phyloP scores from a whole-genome alignment of 2,888 invertebrate genomes.

The Dermolepida albohirtum region DNA sequence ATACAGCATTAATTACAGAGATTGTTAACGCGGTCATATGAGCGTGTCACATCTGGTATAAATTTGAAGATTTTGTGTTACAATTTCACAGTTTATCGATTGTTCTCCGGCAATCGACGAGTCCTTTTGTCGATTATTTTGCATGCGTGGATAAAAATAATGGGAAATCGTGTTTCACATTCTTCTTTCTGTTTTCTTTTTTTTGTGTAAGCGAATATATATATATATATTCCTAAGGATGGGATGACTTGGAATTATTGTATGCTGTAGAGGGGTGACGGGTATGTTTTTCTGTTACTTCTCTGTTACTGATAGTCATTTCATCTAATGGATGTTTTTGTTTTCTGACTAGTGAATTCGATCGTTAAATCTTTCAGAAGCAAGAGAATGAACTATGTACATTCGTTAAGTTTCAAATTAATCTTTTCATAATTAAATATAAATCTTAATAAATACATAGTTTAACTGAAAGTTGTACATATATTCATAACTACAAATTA shows the following conservation, averaged over 20 bases:
- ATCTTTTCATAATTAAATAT: slow-evolving; percentile 1
- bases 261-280: neutral
- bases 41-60: neutral
- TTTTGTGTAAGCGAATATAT: neutral
- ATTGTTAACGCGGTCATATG: slow-evolving; percentile 8
- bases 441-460: neutral
- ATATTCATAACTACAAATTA: too few relatives aligned
- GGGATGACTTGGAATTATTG: slow-evolving; percentile 16
- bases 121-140: slow-evolving; percentile 5
- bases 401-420: slow-evolving; percentile 4
- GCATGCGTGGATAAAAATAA: slow-evolving; percentile 23
- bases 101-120: neutral
- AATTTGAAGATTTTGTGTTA: neutral
- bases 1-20: slow-evolving; percentile 7
- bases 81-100: slow-evolving; percentile 3
- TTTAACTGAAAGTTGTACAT: neutral
- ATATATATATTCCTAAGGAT: neutral
- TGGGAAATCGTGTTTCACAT: slow-evolving; percentile 16
- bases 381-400: neutral
- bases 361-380: slow-evolving; percentile 1
- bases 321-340: slow-evolving; percentile 16
- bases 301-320: slow-evolving; percentile 4
- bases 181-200: slow-evolving; percentile 17
- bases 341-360: neutral
- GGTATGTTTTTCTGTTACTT: neutral